Percentiles rank a stretch among this genome's conserved stretches.
phyloP scores from a whole-genome alignment of 2,113 vertebrate genomes.

The Dasypus novemcinctus region DNA sequence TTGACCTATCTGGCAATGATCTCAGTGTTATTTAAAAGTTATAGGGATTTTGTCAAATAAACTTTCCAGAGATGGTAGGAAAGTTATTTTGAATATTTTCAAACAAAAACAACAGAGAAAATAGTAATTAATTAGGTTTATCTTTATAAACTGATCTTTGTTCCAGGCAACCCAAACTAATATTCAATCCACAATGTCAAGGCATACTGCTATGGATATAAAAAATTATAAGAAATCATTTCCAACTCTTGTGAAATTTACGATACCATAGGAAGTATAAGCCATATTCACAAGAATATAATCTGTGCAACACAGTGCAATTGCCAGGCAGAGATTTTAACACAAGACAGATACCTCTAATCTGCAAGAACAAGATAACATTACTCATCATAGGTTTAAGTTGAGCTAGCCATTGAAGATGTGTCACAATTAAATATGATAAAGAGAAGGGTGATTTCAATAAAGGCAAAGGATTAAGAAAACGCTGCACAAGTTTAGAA shows the following conservation, averaged over 20 bases:
- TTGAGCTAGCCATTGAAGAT: not conserved
- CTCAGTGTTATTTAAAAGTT: slow-evolving; percentile 33
- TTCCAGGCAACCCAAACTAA: not conserved
- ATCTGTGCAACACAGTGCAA: not conserved
- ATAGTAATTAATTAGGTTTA: not conserved
- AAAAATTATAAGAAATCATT: not conserved
- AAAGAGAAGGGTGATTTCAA: not conserved
- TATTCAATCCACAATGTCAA: not conserved
- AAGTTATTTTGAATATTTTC: slow-evolving; percentile 29
- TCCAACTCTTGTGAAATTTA: not conserved
- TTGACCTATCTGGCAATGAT: not conserved
- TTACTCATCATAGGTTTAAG: not conserved
- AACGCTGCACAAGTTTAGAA: not conserved
- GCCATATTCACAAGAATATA: not conserved
- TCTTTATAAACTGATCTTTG: not conserved
- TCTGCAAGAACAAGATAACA: not conserved
- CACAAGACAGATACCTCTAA: not conserved
- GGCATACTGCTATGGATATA: not conserved
- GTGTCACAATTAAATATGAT: not conserved
- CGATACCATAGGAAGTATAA: not conserved
- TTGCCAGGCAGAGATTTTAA: not conserved
- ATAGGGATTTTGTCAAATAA: slow-evolving; percentile 67
- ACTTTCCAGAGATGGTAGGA: slow-evolving; percentile 64
- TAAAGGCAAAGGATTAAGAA: slow-evolving; percentile 6
- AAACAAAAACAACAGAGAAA: not conserved